These are phyloP conservation scores for Hydrozoanthus gracilis DNA, from an alignment of 92 coral and sea anemone species.

Conservation along the genomic window DNA sequence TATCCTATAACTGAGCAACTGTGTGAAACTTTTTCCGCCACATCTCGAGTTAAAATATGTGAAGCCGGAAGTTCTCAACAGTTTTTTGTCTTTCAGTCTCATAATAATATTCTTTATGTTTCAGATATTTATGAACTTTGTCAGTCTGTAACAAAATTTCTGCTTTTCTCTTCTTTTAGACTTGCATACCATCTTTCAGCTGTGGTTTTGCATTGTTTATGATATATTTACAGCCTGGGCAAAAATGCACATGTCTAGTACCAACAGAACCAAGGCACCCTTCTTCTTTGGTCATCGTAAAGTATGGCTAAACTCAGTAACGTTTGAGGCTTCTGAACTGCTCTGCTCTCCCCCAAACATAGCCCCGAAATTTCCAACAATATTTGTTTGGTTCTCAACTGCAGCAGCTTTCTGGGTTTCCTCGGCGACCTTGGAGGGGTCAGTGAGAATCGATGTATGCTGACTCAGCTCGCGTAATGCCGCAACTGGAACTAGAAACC, in stretches of 20 bases:
- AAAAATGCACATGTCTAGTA: neutral
- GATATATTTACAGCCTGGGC: neutral
- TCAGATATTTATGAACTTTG: too few species aligned
- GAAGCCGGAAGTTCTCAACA: too few species aligned
- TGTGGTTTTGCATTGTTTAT: too few species aligned
- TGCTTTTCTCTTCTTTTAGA: too few species aligned
- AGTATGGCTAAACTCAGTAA: neutral
- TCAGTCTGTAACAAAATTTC: too few species aligned
- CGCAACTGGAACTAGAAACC: constrained; percentile 78
- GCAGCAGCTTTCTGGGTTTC: constrained; percentile 80
- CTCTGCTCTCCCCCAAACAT: constrained; percentile 18
- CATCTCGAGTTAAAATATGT: too few species aligned
- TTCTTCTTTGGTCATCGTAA: constrained; percentile 34
- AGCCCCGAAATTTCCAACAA: constrained; percentile 31
- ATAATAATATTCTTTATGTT: too few species aligned
- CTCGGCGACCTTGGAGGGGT: constrained; percentile 90
- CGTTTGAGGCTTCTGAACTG: neutral
- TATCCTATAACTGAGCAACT: too few species aligned
- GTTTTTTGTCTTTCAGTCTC: too few species aligned
- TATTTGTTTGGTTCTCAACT: constrained; percentile 71
- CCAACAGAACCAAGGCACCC: neutral
- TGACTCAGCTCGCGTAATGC: constrained; percentile 93
- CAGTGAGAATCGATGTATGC: constrained; percentile 91
- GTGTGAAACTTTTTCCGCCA: too few species aligned
- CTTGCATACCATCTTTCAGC: too few species aligned